Evolutionary conservation across 1,140 invertebrate species (phyloP), one percentile per base, ranked within the genome.

Genomic region (Venturia canescens): DNA sequence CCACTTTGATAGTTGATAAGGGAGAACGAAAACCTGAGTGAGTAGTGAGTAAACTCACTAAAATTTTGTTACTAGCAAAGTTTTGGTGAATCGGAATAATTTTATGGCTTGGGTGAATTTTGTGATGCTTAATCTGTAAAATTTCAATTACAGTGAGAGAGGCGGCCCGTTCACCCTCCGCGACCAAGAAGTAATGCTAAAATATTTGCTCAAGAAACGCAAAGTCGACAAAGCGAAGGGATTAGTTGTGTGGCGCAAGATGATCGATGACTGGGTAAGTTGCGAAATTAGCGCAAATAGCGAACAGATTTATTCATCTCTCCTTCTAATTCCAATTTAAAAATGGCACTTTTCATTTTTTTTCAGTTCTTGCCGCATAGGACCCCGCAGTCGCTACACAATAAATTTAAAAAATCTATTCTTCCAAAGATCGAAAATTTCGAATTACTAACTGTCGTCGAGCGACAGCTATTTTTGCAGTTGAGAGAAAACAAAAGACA

Each of bases 241-340:
- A 15, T n/a, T 69, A 31, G 4, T 31, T 0, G 9, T 69, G 0
- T 69, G 66, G 66, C 31, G 18, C 3, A 16, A 34, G 16, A 69
- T 69, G 66, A 69, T 69, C 13, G 6, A 69, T 0, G 66, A 69
- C 13, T 27, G 66, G 27, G 66, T 69, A 21, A 69, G 66, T n/a
- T 27, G 3, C 27, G 18, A n/a, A n/a, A n/a, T n/a, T n/a, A n/a
- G n/a, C n/a, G n/a, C n/a, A n/a, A n/a, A n/a, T n/a, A n/a, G n/a
- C n/a, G n/a, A n/a, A n/a, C n/a, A n/a, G n/a, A n/a, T n/a, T n/a
- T n/a, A n/a, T n/a, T n/a, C n/a, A n/a, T n/a, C n/a, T n/a, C n/a
- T n/a, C n/a, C n/a, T n/a, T n/a, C n/a, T n/a, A n/a, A n/a, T n/a
- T n/a, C n/a, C n/a, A n/a, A n/a, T n/a, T n/a, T n/a, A n/a, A n/a